A percentile compares a stretch with the other conserved stretches of the same genome.
Evolutionary conservation across 2,888 invertebrate species (phyloP).

Genomic region (Agrilus mali): DNA sequence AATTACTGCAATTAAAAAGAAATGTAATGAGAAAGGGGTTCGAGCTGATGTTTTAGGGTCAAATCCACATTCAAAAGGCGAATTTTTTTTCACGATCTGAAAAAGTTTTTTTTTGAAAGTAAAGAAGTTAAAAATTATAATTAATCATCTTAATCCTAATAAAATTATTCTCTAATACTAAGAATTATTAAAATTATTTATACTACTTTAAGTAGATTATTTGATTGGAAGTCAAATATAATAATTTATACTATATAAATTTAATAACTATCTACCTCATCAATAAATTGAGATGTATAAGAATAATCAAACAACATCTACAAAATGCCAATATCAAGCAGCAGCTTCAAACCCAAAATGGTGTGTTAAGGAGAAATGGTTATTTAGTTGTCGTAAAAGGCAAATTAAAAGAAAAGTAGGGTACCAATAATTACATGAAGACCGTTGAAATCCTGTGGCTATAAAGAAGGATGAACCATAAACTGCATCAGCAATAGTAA

Average conservation of each 20-base stretch:
- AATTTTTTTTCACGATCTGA: constrained; percentile 49
- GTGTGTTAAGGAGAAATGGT: constrained; percentile 42
- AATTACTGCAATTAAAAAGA: constrained; percentile 54
- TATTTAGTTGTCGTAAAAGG: constrained; percentile 35
- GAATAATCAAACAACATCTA: constrained; percentile 49
- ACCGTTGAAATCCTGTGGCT: constrained; percentile 64
- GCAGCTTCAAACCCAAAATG: constrained; percentile 55
- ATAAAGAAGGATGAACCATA: constrained; percentile 62
- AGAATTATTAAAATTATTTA: constrained; percentile 42
- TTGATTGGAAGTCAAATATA: constrained; percentile 64
- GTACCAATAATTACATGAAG: constrained; percentile 56
- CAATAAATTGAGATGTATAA: constrained; percentile 54
- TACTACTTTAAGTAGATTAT: constrained; percentile 45
- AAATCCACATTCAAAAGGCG: constrained; percentile 53
- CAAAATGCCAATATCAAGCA: constrained; percentile 58
- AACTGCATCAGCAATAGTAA: constrained; percentile 45
- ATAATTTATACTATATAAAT: constrained; percentile 55
- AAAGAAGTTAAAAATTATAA: constrained; percentile 40
- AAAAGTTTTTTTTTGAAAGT: constrained; percentile 45
- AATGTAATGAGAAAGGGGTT: constrained; percentile 46
- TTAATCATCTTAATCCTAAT: constrained; percentile 34
- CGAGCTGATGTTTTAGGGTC: constrained; percentile 39
- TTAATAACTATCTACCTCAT: constrained; percentile 41
- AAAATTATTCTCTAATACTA: constrained; percentile 27
- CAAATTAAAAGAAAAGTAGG: constrained; percentile 40